Evolutionary conservation across 2,888 invertebrate species (phyloP).

Genomic region (Macropis europaea): DNA sequence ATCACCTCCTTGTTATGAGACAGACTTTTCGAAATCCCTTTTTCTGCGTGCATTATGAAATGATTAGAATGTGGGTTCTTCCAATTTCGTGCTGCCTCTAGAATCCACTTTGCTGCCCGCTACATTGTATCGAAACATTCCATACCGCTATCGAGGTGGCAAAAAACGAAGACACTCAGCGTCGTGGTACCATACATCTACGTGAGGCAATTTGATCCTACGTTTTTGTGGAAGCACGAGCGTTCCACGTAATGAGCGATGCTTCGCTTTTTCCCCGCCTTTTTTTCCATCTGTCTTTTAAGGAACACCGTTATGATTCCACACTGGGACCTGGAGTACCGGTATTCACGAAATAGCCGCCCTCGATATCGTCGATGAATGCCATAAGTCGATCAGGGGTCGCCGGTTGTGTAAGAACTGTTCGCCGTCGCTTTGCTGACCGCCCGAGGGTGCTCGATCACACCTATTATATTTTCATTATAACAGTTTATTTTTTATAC

Average conservation of each 20-base stretch:
- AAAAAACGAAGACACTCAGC: slow-evolving; percentile 37
- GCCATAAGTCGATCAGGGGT: not conserved
- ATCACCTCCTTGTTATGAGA: too few relatives aligned
- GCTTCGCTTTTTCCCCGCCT: slow-evolving; percentile 44
- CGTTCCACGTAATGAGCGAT: slow-evolving; percentile 67
- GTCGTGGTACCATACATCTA: slow-evolving; percentile 50
- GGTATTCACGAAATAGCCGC: slow-evolving; percentile 44
- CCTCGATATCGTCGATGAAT: slow-evolving; percentile 35
- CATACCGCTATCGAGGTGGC: slow-evolving; percentile 36
- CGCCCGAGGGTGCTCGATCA: too few relatives aligned
- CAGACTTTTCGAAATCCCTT: too few relatives aligned
- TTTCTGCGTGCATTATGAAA: too few relatives aligned
- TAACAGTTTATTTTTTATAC: too few relatives aligned
- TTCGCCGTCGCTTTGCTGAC: too few relatives aligned
- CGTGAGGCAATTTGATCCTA: slow-evolving; percentile 67
- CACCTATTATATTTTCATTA: too few relatives aligned
- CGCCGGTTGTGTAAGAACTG: too few relatives aligned
- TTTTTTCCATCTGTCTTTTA: slow-evolving; percentile 29
- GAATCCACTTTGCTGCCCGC: slow-evolving; percentile 6
- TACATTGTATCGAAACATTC: slow-evolving; percentile 47
- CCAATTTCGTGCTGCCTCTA: slow-evolving; percentile 6
- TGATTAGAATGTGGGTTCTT: too few relatives aligned
- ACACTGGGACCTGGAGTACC: slow-evolving; percentile 34
- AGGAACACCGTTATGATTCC: slow-evolving; percentile 49
- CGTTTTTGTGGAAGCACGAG: slow-evolving; percentile 64